phyloP scores from a whole-genome alignment of 2,888 invertebrate genomes.

The Dichetophora obliterata region DNA sequence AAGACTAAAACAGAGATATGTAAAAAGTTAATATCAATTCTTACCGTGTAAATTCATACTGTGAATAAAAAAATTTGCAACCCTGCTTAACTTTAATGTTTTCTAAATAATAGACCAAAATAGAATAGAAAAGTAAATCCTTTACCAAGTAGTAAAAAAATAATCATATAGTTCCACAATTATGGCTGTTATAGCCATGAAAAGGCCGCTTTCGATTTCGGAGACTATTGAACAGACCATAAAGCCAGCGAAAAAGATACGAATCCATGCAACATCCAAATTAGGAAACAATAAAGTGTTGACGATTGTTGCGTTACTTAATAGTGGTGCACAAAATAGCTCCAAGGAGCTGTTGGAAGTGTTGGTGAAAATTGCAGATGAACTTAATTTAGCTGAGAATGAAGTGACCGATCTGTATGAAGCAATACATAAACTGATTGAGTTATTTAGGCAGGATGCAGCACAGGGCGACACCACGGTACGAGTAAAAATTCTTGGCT shows the following conservation, averaged over 20 bases:
- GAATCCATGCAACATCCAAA: conserved; percentile 57
- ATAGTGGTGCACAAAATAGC: conserved; percentile 46
- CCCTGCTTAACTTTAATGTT: too few species aligned
- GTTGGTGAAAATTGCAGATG: conserved; percentile 65
- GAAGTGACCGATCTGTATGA: conserved; percentile 60
- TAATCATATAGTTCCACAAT: background rate
- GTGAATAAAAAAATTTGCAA: too few species aligned
- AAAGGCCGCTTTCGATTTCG: conserved; percentile 50
- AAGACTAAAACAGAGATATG: too few species aligned
- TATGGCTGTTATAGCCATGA: conserved; percentile 46
- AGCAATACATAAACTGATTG: conserved; percentile 59
- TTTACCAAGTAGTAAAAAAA: too few species aligned
- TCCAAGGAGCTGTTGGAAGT: conserved; percentile 61
- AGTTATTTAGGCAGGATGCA: conserved; percentile 63
- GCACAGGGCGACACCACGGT: conserved; percentile 61
- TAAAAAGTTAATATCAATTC: too few species aligned
- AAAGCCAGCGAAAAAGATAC: conserved; percentile 59
- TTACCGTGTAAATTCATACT: too few species aligned
- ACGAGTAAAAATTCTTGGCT: conserved; percentile 62
- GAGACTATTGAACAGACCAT: conserved; percentile 50
- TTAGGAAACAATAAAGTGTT: conserved; percentile 50
- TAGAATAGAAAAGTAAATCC: too few species aligned
- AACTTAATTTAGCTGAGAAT: conserved; percentile 58
- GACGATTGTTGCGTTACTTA: conserved; percentile 54
- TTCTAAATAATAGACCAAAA: too few species aligned